These are phyloP conservation scores for Eleginops maclovinus DNA, from an alignment of 2,113 vertebrate genomes.

Conservation along the genomic window DNA sequence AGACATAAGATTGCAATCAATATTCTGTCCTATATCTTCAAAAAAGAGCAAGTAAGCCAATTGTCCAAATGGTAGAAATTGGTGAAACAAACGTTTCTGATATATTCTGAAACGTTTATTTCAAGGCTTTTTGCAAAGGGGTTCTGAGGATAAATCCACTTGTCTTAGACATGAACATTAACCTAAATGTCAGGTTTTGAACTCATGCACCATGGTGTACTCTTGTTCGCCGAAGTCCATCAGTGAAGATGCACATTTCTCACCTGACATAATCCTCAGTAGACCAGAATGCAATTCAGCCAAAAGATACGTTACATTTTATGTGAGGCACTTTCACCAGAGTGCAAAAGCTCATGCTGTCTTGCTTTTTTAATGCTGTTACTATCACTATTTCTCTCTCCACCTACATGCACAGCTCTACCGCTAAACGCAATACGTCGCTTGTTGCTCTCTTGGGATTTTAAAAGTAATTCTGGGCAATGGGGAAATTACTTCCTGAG, in stretches of 20 bases:
- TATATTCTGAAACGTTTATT: neutral
- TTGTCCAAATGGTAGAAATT: neutral
- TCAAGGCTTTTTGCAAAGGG: neutral
- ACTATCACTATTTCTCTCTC: constrained; percentile 45
- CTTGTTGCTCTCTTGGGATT: constrained; percentile 39
- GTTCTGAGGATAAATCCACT: neutral
- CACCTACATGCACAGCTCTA: constrained; percentile 53
- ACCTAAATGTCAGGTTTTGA: neutral
- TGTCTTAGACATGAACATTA: neutral
- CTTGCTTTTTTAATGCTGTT: constrained; percentile 42
- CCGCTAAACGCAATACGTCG: constrained; percentile 48
- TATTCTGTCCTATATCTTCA: neutral
- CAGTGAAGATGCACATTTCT: neutral
- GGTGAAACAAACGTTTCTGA: neutral
- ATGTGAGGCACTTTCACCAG: constrained; percentile 13
- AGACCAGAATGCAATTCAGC: constrained; percentile 38
- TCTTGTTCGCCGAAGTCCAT: constrained; percentile 4
- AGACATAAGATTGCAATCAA: too few species aligned
- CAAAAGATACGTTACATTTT: constrained; percentile 31
- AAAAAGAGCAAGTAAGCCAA: neutral
- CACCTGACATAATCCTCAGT: constrained; percentile 10
- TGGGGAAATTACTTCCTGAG: constrained; percentile 58
- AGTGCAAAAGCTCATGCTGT: constrained; percentile 32
- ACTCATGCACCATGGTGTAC: too few species aligned
- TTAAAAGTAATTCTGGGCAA: constrained; percentile 46